Conservation (phyloP, 2,797 vertebrate genomes). For the Falco berigora region DNA sequence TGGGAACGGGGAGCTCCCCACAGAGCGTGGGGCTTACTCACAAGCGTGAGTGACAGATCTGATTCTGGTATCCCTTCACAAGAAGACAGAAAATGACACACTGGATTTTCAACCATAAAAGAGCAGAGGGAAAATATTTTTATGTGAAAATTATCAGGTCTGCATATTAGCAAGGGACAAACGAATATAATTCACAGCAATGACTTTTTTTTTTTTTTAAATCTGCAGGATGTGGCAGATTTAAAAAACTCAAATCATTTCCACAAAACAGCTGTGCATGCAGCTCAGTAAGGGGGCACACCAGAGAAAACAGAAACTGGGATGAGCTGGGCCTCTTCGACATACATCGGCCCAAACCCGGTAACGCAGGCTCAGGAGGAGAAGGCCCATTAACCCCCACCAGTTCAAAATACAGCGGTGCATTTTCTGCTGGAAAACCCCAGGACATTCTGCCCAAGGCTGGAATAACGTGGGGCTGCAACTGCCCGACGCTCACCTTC, state of each 20-base stretch:
- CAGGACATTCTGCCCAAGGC: rapidly evolving
- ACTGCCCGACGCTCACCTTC: background rate
- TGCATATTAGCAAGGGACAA: background rate
- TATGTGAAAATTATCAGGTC: background rate
- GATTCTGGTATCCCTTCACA: background rate
- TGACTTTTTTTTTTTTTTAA: background rate
- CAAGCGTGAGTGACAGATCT: background rate
- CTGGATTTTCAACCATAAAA: background rate
- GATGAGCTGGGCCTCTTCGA: background rate
- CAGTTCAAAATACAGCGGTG: rapidly evolving
- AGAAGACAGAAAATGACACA: background rate
- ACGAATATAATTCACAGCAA: background rate
- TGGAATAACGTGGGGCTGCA: background rate
- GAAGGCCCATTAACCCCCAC: background rate
- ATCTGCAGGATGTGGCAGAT: background rate
- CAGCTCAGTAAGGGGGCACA: background rate
- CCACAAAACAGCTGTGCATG: background rate
- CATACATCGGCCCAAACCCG: background rate
- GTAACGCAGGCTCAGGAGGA: background rate
- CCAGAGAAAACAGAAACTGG: background rate
- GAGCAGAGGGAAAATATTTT: background rate
- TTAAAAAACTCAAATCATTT: background rate
- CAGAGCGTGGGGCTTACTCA: background rate
- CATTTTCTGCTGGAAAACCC: background rate
- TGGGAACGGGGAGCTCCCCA: background rate